Evolutionary conservation across 2,113 vertebrate species (phyloP), one percentile per base, ranked within the genome.

Genomic region (Takifugu bimaculatus): DNA sequence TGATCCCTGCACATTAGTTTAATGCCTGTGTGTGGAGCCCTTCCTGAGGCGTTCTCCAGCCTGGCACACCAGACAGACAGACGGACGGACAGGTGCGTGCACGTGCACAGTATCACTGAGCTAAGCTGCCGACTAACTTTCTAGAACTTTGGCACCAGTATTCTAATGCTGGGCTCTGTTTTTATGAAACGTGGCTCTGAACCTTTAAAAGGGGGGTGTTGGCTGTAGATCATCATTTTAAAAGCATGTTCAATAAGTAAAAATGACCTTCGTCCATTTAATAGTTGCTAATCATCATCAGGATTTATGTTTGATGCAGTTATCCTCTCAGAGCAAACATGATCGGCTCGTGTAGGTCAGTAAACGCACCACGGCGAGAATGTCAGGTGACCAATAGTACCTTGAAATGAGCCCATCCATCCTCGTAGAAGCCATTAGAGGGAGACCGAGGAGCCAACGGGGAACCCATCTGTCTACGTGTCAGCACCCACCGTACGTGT

Each of bases 1-100:
- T 81, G 87, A 85, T 89, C 88, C 83, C 81, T 70, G 79, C 82
- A 81, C 81, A 89, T 89, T 89, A 82, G 80, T 84, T 91, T 88
- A 90, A 87, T 85, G 82, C 77, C 73, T 80, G 83, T 83, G 70
- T 73, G 81, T 85, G 70, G 81, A 87, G 85, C 68, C 69, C 66
- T 64, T 82, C 74, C 73, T 66, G 77, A 77, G 70, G 77, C 51
- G 60, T 57, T 65, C 66, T 71, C 67, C 65, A 73, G 52, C 54
- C 72, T 70, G 62, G 74, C 80, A 66, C 70, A 43, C 54, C 63
- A 74, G 62, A 76, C 60, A 68, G 51, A 73, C 71, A 67, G 44
- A 54, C 62, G 58, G 50, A 43, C 27, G 12, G 25, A 43, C 26
- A 58, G 45, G 26, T 26, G 45, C 47, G 47, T 53, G 26, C 45